Evolutionary conservation across 2,797 vertebrate species (phyloP).

Genomic region (Sarcoramphus papa): DNA sequence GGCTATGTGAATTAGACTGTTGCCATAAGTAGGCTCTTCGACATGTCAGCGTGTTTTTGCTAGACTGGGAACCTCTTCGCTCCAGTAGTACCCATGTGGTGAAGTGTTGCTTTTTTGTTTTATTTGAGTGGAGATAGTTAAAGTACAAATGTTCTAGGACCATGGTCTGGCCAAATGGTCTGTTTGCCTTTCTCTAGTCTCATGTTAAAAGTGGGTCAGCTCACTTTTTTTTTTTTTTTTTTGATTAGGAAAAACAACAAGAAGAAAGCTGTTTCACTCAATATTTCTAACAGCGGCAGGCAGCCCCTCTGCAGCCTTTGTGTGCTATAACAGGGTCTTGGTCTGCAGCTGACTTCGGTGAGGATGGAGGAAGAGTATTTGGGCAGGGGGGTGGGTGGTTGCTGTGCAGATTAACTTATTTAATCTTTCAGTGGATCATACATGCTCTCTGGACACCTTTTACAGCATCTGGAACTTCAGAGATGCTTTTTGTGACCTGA

Average conservation of each 20-base stretch:
- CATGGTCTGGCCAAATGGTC: not conserved
- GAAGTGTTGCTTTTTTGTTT: not conserved
- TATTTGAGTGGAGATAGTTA: not conserved
- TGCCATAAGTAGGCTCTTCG: not conserved
- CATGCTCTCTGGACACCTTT: not conserved
- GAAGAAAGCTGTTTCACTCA: not conserved
- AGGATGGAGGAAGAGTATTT: not conserved
- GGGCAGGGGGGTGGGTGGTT: not conserved
- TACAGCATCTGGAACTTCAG: not conserved
- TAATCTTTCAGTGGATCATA: not conserved
- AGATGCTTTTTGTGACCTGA: not conserved
- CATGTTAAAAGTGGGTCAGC: not conserved
- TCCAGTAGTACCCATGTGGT: too few species aligned
- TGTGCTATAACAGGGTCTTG: not conserved
- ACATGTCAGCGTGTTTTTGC: not conserved
- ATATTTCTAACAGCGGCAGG: not conserved
- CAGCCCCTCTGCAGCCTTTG: not conserved
- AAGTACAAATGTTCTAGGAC: not conserved
- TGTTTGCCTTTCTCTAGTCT: not conserved
- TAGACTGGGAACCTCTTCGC: not conserved
- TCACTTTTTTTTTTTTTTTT: not conserved
- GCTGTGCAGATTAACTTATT: not conserved
- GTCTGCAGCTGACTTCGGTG: not conserved
- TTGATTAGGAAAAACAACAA: too few species aligned
- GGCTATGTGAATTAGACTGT: not conserved